A percentile compares a stretch with the other conserved stretches of the same genome.
Evolutionary conservation across 2,888 invertebrate genomes (phyloP).

Genomic region (Thyatira batis): DNA sequence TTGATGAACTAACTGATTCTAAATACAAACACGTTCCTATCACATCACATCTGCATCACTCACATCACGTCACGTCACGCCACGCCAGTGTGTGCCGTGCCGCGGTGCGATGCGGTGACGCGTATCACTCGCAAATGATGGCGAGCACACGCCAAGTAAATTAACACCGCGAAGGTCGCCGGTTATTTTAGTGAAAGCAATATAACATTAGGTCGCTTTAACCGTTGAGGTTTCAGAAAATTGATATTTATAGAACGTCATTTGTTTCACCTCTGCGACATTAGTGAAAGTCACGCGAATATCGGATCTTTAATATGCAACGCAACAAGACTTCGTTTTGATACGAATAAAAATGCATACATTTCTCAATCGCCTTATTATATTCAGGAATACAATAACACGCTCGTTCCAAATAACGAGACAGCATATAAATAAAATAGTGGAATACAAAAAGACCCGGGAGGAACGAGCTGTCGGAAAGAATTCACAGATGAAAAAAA

Average conservation of each 20-base stretch:
- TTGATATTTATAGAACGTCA: slow-evolving; percentile 42
- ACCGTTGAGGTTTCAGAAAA: slow-evolving; percentile 14
- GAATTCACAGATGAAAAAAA: not conserved
- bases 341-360: not conserved
- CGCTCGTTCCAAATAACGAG: slow-evolving; percentile 24
- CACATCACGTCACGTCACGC: slow-evolving; percentile 5
- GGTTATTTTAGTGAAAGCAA: slow-evolving; percentile 52
- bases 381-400: not conserved
- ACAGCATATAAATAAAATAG: slow-evolving; percentile 23
- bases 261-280: slow-evolving; percentile 45
- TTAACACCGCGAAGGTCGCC: slow-evolving; percentile 48
- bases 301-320: not conserved
- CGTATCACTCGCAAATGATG: slow-evolving; percentile 13
- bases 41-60: not conserved
- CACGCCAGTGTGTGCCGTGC: too few relatives aligned
- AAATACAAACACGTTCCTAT: not conserved
- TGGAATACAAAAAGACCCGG: slow-evolving; percentile 14
- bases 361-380: not conserved
- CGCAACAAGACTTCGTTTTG: not conserved
- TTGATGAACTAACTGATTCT: not conserved
- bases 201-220: slow-evolving; percentile 9
- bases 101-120: not conserved
- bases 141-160: slow-evolving; percentile 53
- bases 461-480: not conserved
- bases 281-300: slow-evolving; percentile 33